These are phyloP conservation scores for Imbricaverruca yamaguchii DNA, from an alignment of 2,888 invertebrate species.

Conservation along the genomic window DNA sequence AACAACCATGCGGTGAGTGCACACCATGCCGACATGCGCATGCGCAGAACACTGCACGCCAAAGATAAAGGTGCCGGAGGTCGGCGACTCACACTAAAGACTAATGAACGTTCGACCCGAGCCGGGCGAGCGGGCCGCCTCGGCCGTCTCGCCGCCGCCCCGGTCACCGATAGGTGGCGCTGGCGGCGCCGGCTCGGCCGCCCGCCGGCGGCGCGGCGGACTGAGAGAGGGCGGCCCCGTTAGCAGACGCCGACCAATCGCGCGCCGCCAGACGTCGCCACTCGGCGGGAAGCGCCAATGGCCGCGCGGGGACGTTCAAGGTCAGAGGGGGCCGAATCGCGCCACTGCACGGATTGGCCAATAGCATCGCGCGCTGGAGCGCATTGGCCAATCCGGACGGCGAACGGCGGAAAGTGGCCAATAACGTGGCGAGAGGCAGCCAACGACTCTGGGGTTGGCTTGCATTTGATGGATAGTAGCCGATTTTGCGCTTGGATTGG, in stretches of 20 bases:
- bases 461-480: too few relatives aligned
- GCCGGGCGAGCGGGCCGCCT: background rate
- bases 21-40: conserved; percentile 4
- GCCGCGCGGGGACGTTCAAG: background rate
- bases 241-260: background rate
- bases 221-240: conserved; percentile 13
- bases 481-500: too few relatives aligned
- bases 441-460: too few relatives aligned
- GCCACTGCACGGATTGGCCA: too few relatives aligned
- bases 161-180: background rate
- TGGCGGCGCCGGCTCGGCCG: background rate
- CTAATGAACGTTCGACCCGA: conserved; percentile 18
- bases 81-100: conserved; percentile 16
- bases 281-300: background rate
- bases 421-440: too few relatives aligned
- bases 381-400: too few relatives aligned
- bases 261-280: too few relatives aligned
- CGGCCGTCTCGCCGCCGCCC: background rate
- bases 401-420: too few relatives aligned
- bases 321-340: too few relatives aligned
- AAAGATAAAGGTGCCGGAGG: conserved; percentile 7
- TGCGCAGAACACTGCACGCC: conserved; percentile 17
- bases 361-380: background rate
- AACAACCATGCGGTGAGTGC: background rate
- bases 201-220: background rate